A percentile compares a stretch with the other conserved stretches of the same genome.
Evolutionary conservation across 2,113 vertebrate species (phyloP).

Genomic region (Anas platyrhynchos): DNA sequence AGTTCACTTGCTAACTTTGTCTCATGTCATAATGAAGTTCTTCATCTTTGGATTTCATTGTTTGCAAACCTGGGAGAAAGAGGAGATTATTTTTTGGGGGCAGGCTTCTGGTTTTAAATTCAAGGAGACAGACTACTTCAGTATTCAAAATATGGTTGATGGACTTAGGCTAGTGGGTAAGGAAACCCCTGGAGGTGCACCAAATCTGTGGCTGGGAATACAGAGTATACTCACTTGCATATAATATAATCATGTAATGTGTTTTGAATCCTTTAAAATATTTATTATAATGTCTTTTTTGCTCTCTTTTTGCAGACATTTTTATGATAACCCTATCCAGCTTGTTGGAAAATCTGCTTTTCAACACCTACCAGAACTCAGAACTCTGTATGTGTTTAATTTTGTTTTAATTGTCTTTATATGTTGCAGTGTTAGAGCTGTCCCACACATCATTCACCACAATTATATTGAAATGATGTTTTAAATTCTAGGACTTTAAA

Average conservation of each 20-base stretch:
- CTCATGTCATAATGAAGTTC: neutral
- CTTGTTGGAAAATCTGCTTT: constrained; percentile 90
- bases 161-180: neutral
- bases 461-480: neutral
- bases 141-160: neutral
- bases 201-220: neutral
- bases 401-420: neutral
- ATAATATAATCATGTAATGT: neutral
- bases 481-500: constrained; percentile 86
- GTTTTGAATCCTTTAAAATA: neutral
- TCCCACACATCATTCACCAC: neutral
- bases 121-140: neutral
- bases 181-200: neutral
- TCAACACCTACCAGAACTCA: constrained; percentile 90
- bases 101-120: neutral
- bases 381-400: constrained; percentile 78
- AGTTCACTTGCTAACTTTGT: neutral
- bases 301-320: constrained; percentile 83
- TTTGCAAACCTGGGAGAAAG: neutral
- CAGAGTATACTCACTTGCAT: neutral
- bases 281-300: neutral
- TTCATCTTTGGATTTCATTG: neutral
- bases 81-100: neutral
- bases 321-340: constrained; percentile 94
- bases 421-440: neutral